Evolutionary conservation across 2,888 invertebrate genomes (phyloP).

Genomic region (Ophion ventricosus): DNA sequence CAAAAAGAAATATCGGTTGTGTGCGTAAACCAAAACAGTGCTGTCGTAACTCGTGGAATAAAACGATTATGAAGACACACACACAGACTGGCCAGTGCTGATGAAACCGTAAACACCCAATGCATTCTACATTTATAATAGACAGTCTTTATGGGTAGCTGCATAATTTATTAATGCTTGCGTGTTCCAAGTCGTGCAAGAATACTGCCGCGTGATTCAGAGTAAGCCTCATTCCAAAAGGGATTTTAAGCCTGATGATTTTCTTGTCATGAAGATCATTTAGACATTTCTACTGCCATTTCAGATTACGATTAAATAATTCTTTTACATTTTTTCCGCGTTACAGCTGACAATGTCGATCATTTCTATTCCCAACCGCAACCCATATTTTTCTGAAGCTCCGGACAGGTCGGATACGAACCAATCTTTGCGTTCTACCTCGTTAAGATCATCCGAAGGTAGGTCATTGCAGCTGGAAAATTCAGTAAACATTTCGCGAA

Average conservation of each 20-base stretch:
- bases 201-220: background rate
- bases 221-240: background rate
- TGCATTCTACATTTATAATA: background rate
- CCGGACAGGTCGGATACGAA: too few relatives aligned
- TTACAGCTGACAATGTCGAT: too few relatives aligned
- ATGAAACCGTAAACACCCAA: background rate
- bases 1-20: background rate
- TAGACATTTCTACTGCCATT: background rate
- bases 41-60: slow-evolving; percentile 21
- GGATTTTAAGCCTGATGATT: background rate
- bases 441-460: too few relatives aligned
- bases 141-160: background rate
- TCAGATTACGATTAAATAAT: background rate
- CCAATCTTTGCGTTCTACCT: too few relatives aligned
- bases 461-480: background rate
- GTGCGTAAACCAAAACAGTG: slow-evolving; percentile 2
- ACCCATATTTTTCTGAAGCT: too few relatives aligned
- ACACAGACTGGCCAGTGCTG: background rate
- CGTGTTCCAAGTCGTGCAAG: background rate
- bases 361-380: too few relatives aligned
- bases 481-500: background rate
- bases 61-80: slow-evolving; percentile 37
- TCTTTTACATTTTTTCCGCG: too few relatives aligned
- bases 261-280: background rate
- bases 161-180: background rate